Percentiles rank a stretch among this genome's conserved stretches.
phyloP scores from a whole-genome alignment of 2,113 vertebrate species.

The Hemiprocne comata region DNA sequence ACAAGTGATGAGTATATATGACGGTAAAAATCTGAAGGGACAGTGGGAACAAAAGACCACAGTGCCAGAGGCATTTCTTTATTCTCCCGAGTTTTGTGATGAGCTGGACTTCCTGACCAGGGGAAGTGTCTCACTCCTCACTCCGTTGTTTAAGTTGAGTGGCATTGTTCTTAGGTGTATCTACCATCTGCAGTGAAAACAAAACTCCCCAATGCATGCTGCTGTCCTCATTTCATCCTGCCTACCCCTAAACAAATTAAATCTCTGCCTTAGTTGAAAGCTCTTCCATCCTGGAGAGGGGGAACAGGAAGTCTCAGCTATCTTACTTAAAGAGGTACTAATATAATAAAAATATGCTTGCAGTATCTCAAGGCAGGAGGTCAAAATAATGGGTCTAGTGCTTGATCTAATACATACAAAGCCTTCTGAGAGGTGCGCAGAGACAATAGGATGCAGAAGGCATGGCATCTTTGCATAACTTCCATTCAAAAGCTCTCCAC shows the following conservation, averaged over 20 bases:
- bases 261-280: neutral
- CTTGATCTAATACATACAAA: neutral
- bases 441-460: neutral
- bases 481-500: neutral
- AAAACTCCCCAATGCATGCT: neutral
- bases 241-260: neutral
- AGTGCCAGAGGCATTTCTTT: neutral
- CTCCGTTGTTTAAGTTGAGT: neutral
- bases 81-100: neutral
- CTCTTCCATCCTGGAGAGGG: neutral
- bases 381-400: neutral
- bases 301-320: neutral
- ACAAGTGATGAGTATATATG: neutral
- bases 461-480: neutral
- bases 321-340: neutral
- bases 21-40: neutral
- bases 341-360: neutral
- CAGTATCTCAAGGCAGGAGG: neutral
- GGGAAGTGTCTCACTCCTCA: neutral
- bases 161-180: neutral
- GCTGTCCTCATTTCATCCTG: neutral
- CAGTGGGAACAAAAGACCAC: neutral
- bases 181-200: fast-evolving
- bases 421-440: neutral
- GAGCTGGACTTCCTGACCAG: neutral